Base-by-base conservation (phyloP, 2,888 invertebrate species). In the Augiades crinisus region DNA sequence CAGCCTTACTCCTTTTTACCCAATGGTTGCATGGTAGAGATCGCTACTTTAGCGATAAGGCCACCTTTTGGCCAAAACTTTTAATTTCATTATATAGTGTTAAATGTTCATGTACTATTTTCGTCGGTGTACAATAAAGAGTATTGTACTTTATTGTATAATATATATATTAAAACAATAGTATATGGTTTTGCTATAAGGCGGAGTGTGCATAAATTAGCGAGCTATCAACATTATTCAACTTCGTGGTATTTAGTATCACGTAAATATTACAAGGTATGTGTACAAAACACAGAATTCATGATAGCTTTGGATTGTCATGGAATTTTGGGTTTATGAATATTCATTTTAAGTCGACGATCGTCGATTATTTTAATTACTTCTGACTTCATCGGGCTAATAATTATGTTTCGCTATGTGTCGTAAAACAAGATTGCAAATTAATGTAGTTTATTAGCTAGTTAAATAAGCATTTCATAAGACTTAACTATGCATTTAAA, bases 291-390 rank as follows among this genome's bases (percentile, higher is more conserved):
- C 30, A 56, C 54, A 63, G 65, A 60, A 58, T 50, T 59, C 56
- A 45, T 60, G 53, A 63, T 59, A 55, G 58, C 53, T 60, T 58
- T 45, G 49, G 52, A 57, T 58, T 61, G 45, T 56, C 52, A 53
- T 46, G 59, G 61, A 60, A 68, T 66, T 64, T 58, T 59, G 55
- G 47, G 47, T 54, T 59, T 55, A 69, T 71, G 68, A 68, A 70
- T 71, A 72, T 72, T 65, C 67, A 71, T 65, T 57, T 33, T 21
- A 24, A 47, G 21, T 16, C 14, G 30, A 19, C 10, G 8, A 14
- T 16, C 14, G 30, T 13, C 10, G 8, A 21, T 33, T 43, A 16
- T 43, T 31, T 31, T 44, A 31, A 44, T 44, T 31, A 44, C 30
- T 43, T 43, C 27, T 41, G 7, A 27, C 27, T 30, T 5, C 27